phyloP scores from a whole-genome alignment of 2,113 vertebrate genomes.

The Plotosus lineatus region DNA sequence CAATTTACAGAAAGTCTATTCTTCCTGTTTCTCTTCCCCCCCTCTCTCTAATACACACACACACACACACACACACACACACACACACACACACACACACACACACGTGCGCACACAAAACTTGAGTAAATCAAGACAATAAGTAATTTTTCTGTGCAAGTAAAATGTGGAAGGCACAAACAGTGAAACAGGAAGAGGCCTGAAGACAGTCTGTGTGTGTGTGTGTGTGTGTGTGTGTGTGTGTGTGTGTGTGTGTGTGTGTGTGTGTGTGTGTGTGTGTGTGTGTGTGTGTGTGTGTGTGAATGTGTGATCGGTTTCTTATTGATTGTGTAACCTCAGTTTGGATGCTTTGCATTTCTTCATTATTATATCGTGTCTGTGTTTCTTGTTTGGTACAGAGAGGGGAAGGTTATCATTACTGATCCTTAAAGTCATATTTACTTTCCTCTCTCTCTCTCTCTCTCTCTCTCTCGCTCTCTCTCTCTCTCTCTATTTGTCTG shows the following conservation, averaged over 20 bases:
- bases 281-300: too few species aligned
- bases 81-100: conserved; percentile 36
- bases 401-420: neutral
- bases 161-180: neutral
- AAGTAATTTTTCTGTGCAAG: neutral
- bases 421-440: neutral
- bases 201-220: neutral
- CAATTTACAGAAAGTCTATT: conserved; percentile 24
- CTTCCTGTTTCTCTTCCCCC: neutral
- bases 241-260: too few species aligned
- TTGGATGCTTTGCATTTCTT: neutral
- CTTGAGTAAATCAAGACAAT: neutral
- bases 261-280: too few species aligned
- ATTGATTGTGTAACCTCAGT: conserved; percentile 18
- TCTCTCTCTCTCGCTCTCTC: neutral
- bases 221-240: neutral
- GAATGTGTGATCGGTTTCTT: neutral
- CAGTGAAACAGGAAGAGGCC: neutral
- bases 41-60: neutral
- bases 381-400: neutral
- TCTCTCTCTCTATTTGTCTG: too few species aligned
- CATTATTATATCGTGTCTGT: neutral
- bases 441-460: neutral
- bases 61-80: conserved; percentile 27
- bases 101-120: neutral